Evolutionary conservation across 2,888 invertebrate species (phyloP).

Genomic region (Cephalotes varians): DNA sequence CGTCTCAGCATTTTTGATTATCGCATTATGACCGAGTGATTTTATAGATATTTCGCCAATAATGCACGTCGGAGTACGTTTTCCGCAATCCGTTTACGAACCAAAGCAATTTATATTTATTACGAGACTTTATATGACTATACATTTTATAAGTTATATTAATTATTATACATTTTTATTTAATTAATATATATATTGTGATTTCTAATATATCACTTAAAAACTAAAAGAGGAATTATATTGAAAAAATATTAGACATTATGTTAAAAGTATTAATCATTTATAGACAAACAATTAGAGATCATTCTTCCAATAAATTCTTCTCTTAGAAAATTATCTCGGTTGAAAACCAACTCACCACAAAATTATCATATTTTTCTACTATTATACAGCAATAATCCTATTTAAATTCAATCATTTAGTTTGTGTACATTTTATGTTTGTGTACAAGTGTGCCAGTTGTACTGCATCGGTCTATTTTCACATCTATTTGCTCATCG

Average conservation of each 20-base stretch:
- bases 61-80: not conserved
- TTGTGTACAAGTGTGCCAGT: not conserved
- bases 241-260: not conserved
- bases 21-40: slow-evolving; percentile 5
- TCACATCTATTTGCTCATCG: not conserved
- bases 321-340: not conserved
- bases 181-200: not conserved
- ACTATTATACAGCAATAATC: not conserved
- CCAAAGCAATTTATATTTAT: not conserved
- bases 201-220: not conserved
- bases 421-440: not conserved
- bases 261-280: not conserved
- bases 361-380: not conserved
- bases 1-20: slow-evolving; percentile 9
- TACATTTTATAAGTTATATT: not conserved
- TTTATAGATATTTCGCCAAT: slow-evolving; percentile 6
- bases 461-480: not conserved
- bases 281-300: not conserved
- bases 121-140: not conserved
- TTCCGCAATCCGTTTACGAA: not conserved
- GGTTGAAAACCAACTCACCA: not conserved
- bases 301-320: not conserved
- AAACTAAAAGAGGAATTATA: not conserved
- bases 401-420: not conserved
- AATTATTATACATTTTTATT: too few species aligned